A percentile compares a stretch with the other conserved stretches of the same genome.
phyloP scores from a whole-genome alignment of 2,113 vertebrate species.

The Phrynocephalus versicolor region DNA sequence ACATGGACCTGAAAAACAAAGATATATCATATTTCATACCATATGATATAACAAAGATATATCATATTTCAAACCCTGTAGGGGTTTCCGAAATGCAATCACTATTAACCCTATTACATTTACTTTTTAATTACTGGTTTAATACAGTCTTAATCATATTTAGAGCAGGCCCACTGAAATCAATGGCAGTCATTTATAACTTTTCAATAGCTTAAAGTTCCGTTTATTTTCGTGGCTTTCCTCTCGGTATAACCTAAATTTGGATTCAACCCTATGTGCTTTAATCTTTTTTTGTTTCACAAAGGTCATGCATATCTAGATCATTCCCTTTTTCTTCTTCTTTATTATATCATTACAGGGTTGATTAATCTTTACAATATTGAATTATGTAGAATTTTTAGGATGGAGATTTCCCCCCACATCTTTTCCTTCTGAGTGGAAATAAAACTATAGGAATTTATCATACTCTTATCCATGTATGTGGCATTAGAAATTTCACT shows the following conservation, averaged over 20 bases:
- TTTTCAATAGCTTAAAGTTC: background rate
- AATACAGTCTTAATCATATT: background rate
- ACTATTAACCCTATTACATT: background rate
- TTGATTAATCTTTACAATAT: slow-evolving; percentile 60
- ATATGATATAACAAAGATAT: slow-evolving; percentile 1
- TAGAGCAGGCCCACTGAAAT: background rate
- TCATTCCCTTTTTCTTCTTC: slow-evolving; percentile 18
- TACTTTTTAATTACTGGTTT: background rate
- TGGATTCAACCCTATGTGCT: background rate
- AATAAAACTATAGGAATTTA: slow-evolving; percentile 65
- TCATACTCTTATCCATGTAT: slow-evolving; percentile 48
- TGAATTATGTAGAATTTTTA: slow-evolving; percentile 61
- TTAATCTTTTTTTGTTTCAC: slow-evolving; percentile 47
- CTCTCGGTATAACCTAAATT: background rate
- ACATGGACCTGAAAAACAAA: slow-evolving; percentile 36
- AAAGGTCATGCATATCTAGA: slow-evolving; percentile 59
- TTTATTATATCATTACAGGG: slow-evolving; percentile 59
- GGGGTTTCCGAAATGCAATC: background rate
- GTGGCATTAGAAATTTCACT: slow-evolving; percentile 20
- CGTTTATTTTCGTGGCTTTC: background rate
- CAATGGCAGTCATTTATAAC: background rate
- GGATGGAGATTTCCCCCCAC: slow-evolving; percentile 41
- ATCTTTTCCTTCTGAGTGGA: slow-evolving; percentile 24
- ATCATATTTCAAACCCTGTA: slow-evolving; percentile 42
- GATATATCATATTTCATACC: slow-evolving; percentile 47